A percentile compares a stretch with the other conserved stretches of the same genome.
Evolutionary conservation across 1,140 invertebrate genomes (phyloP).

Genomic region (Aplysia californica): DNA sequence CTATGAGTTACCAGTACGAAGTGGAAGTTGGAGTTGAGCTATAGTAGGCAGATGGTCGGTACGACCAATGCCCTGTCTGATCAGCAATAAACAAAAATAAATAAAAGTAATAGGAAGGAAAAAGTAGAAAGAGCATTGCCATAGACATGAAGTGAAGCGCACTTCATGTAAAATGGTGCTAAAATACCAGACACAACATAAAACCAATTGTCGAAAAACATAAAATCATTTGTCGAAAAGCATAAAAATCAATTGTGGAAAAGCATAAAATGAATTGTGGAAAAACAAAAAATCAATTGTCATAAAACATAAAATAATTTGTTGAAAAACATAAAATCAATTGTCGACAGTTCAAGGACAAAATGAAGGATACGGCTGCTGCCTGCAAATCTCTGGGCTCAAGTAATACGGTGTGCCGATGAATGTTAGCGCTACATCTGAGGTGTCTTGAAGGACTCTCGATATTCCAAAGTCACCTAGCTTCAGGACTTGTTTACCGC

Average conservation of each 20-base stretch:
- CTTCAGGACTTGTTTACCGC: slow-evolving; percentile 69
- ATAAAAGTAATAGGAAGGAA: too few relatives aligned
- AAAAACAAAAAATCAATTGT: slow-evolving; percentile 55
- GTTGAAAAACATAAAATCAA: too few relatives aligned
- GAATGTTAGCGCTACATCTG: slow-evolving; percentile 66
- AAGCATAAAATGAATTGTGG: background rate
- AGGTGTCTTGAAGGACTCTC: slow-evolving; percentile 63
- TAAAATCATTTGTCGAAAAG: background rate
- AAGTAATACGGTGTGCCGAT: slow-evolving; percentile 73
- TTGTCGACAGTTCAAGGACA: too few relatives aligned
- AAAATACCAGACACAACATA: background rate
- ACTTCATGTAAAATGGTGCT: too few relatives aligned
- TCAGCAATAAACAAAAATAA: background rate
- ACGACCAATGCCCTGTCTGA: background rate
- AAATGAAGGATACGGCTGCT: slow-evolving; percentile 69
- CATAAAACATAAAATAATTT: too few relatives aligned
- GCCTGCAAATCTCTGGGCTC: slow-evolving; percentile 70
- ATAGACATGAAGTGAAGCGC: too few relatives aligned
- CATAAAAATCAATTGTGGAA: background rate
- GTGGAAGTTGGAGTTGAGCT: background rate
- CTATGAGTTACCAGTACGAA: background rate
- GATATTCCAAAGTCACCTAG: slow-evolving; percentile 74
- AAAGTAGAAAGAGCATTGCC: too few relatives aligned
- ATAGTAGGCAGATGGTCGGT: background rate
- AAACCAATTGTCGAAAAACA: background rate